Percentiles rank a stretch among this genome's conserved stretches.
Evolutionary conservation across 2,797 vertebrate species (phyloP).

Genomic region (Spinibarbus caldwelli): DNA sequence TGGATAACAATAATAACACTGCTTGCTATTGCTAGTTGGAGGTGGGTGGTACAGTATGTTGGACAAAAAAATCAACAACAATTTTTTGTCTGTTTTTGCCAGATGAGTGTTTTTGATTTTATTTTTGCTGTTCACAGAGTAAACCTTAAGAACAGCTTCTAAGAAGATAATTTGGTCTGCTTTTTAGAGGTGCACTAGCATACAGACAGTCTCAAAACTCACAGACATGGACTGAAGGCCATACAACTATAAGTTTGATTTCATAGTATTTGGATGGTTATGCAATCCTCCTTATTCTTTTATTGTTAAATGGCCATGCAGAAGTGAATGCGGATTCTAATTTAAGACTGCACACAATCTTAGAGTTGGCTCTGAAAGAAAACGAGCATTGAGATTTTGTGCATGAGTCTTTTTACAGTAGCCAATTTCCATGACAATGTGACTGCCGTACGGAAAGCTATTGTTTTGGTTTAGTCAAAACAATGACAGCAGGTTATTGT

Average conservation of each 20-base stretch:
- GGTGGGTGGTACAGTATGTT: too few species aligned
- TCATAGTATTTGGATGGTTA: not conserved
- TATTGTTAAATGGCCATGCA: not conserved
- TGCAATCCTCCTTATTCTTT: not conserved
- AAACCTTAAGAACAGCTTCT: not conserved
- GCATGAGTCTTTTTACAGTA: conserved; percentile 45
- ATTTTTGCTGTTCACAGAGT: not conserved
- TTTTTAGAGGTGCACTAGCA: not conserved
- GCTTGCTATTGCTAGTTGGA: not conserved
- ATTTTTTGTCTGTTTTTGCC: too few species aligned
- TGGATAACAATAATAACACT: not conserved
- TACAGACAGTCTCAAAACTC: not conserved
- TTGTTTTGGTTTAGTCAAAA: conserved; percentile 71
- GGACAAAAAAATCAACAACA: too few species aligned
- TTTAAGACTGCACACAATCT: conserved; percentile 15
- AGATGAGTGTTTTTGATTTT: not conserved
- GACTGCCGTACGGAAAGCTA: conserved; percentile 62
- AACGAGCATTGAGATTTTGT: conserved; percentile 10
- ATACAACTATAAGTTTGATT: not conserved
- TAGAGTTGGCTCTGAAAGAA: conserved; percentile 2
- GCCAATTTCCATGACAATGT: conserved; percentile 73
- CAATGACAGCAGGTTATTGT: conserved; percentile 71
- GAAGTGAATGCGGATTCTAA: not conserved
- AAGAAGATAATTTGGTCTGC: not conserved
- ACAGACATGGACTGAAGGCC: not conserved